These are phyloP conservation scores for Polypterus senegalus DNA, from an alignment of 2,113 vertebrate species.

Conservation along the genomic window DNA sequence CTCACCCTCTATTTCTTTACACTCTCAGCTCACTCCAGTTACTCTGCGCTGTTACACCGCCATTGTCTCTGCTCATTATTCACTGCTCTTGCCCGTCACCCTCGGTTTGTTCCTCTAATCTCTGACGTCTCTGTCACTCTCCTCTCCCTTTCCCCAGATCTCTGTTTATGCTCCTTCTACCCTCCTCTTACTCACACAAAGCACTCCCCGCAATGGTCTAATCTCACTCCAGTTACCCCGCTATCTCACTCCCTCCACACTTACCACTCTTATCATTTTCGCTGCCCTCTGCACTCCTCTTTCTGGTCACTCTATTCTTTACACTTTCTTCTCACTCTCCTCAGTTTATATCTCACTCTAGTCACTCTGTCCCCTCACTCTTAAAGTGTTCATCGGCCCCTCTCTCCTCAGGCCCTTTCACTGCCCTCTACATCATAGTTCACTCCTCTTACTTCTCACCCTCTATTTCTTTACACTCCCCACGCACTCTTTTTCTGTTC, in stretches of 20 bases:
- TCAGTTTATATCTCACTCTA: slow-evolving; percentile 13
- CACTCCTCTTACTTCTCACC: no score
- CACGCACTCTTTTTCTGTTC: neutral
- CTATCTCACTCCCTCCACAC: neutral
- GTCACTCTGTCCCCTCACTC: slow-evolving; percentile 1
- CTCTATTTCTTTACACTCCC: neutral
- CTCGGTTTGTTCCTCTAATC: no score
- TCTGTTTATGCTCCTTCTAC: no score
- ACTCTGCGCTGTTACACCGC: slow-evolving; percentile 12
- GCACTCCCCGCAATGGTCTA: neutral
- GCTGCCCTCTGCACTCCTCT: slow-evolving; percentile 5
- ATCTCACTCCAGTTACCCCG: neutral
- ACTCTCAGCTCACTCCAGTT: neutral
- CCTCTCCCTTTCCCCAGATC: no score
- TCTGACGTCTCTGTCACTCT: no score
- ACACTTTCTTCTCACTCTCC: neutral
- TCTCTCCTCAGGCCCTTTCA: no score
- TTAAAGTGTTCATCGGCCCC: no score
- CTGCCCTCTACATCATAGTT: no score
- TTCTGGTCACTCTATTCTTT: neutral
- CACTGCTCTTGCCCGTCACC: neutral
- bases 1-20: neutral
- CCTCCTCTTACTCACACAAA: no score
- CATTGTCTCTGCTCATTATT: neutral
- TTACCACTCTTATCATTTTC: no score